Base-by-base conservation (phyloP, 2,797 vertebrate genomes). In the Oophaga sylvatica region DNA sequence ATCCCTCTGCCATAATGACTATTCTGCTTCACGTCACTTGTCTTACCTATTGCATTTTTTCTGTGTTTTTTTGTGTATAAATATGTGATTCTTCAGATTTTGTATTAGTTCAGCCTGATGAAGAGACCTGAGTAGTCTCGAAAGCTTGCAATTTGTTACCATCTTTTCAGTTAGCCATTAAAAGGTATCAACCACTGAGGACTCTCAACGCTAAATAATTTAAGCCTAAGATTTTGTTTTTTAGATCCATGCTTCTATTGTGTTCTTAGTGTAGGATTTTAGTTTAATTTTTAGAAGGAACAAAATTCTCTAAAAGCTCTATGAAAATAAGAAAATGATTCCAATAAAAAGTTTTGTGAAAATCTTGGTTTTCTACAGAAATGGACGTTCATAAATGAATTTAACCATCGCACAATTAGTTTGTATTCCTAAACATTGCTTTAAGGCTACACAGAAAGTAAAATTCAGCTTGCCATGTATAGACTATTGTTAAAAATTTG, bases 401-500 rank as follows among this genome's bases (percentile, higher is more conserved):
- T 26, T 26, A 67, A 67, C 16, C 62, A 8, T 65, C 22, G 4
- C 13, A 22, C 20, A 6, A 6, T 63, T 60, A 19, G 22, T 20
- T 63, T 65, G 62, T n/a, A 65, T 65, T 5, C 0, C 62, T 20
- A 65, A 10, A 1, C 60, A 20, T 22, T n/a, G 4, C 22, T 5
- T n/a, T 1, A 45, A 45, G 2, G 4, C 41, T 15, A 59, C 16
- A 41, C 19, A 73, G 19, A 45, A 20, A 22, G 35, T 73, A 20
- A 41, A 41, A 19, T 73, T 45, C 35, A 45, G 35, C 70, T 20
- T 73, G 31, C 20, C 70, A 19, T 73, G 70, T 73, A 73, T 73
- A 22, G 41, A 73, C 70, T 17, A 73, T 45, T 73, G 35, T 73
- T 73, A 20, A 45, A 73, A 73, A 73, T 73, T 45, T 73, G 68